phyloP scores from a whole-genome alignment of 2,888 invertebrate genomes.

The Tortricodes alternella region DNA sequence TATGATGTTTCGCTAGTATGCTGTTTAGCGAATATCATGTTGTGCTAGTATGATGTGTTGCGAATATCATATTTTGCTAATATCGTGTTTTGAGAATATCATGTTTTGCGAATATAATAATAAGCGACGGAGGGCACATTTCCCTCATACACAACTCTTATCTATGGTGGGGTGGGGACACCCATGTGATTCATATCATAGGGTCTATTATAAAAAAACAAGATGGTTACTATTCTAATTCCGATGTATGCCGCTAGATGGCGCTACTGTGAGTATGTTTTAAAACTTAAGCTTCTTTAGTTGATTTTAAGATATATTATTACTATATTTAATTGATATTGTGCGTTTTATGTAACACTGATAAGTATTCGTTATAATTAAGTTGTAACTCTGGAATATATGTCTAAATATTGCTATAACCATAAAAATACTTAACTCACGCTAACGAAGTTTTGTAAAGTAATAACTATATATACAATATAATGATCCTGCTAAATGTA shows the following conservation, averaged over 20 bases:
- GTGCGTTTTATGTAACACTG: neutral
- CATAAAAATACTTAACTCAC: slow-evolving; percentile 31
- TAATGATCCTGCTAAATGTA: slow-evolving; percentile 4
- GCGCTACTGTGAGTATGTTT: neutral
- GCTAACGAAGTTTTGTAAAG: slow-evolving; percentile 26
- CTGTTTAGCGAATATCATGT: too few species aligned
- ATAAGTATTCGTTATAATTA: neutral
- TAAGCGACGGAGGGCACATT: too few species aligned
- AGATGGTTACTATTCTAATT: neutral
- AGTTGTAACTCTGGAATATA: neutral
- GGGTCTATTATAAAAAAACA: neutral
- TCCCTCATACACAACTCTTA: too few species aligned
- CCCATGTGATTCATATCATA: too few species aligned
- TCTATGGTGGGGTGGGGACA: too few species aligned
- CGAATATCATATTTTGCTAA: too few species aligned
- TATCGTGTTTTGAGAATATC: too few species aligned
- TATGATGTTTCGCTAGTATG: too few species aligned
- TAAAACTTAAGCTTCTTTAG: neutral
- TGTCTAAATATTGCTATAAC: neutral
- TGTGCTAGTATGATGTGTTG: too few species aligned
- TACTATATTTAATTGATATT: neutral
- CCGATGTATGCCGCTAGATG: neutral
- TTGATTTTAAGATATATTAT: neutral
- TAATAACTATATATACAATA: slow-evolving; percentile 33
- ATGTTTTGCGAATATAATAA: too few species aligned